These are phyloP conservation scores for Corvus cornix DNA, from an alignment of 2,113 vertebrate genomes.

Conservation along the genomic window DNA sequence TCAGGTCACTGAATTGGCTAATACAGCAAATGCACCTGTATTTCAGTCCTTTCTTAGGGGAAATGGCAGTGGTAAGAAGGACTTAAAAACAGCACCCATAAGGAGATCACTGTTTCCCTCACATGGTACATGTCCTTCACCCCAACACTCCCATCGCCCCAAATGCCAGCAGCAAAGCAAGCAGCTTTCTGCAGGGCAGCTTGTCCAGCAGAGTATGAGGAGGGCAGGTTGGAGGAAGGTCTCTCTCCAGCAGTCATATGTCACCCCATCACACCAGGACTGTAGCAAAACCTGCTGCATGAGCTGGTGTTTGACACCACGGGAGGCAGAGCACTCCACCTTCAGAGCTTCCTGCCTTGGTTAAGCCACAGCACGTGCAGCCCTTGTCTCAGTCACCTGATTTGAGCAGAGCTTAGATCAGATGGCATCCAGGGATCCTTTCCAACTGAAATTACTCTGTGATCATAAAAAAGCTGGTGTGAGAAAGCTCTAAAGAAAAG, in stretches of 20 bases:
- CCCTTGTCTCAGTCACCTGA: background rate
- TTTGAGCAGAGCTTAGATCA: background rate
- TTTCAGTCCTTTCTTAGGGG: background rate
- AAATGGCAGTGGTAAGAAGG: background rate
- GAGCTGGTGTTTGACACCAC: accelerated
- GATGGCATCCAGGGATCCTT: background rate
- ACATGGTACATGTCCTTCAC: accelerated
- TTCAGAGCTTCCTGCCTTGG: background rate
- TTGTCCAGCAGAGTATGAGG: background rate
- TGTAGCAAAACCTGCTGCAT: background rate
- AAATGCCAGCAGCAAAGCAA: accelerated
- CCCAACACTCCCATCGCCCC: accelerated
- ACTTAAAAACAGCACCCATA: background rate
- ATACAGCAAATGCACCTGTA: background rate
- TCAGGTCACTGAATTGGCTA: background rate
- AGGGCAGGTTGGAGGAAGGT: background rate
- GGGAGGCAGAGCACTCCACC: accelerated
- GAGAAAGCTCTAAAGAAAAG: background rate
- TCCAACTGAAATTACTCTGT: background rate
- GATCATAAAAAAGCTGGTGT: background rate
- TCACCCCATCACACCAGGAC: accelerated
- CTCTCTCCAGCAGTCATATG: background rate
- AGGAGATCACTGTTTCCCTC: background rate
- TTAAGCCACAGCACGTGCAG: background rate
- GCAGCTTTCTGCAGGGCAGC: accelerated